Base-by-base conservation (phyloP, 2,797 vertebrate genomes). In the Pelodytes ibericus region DNA sequence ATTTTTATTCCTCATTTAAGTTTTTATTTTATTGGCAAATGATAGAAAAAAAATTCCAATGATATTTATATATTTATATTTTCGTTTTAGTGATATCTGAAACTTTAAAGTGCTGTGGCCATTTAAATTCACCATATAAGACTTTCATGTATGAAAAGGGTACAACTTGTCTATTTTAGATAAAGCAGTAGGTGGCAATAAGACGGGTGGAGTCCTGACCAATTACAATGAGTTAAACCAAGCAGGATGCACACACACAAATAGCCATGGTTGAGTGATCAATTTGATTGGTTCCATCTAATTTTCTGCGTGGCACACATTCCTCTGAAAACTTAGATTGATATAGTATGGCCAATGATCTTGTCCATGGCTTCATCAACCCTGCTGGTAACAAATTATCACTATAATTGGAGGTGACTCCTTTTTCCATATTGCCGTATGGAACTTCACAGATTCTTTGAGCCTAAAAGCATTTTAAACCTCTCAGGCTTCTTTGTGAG, bases 21-120 rank as follows among this genome's bases (percentile, higher is more conserved):
- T 56, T 71, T 71, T 33, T 59, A 27, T 65, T 77, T 77, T 66
- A 78, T 78, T 78, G 62, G 63, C 70, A 78, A 78, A 78, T 77
- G 47, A 71, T 78, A 72, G 53, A 75, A 78, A 72, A 76, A 47
- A 58, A 79, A 78, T 61, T 72, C 70, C 71, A 79, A 69, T 79
- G 63, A 73, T 69, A 29, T 71, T n/a, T n/a, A 62, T 70, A 56
- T 53, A 30, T 71, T 56, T 74, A 36, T 61, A 75, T 69, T 20
- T 59, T 27, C 22, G 39, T 3, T 66, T 58, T n/a, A 29, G 33
- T 58, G 63, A 74, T 39, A 61, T 60, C 26, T 64, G n/a, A 31
- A 66, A 67, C 31, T 30, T 68, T 79, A 79, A 79, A 79, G 76
- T 79, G 76, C 76, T 73, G 44, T 13, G 59, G 70, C 29, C n/a